Conservation (phyloP, 2,113 vertebrate species). For the Oceanodroma tethys region DNA sequence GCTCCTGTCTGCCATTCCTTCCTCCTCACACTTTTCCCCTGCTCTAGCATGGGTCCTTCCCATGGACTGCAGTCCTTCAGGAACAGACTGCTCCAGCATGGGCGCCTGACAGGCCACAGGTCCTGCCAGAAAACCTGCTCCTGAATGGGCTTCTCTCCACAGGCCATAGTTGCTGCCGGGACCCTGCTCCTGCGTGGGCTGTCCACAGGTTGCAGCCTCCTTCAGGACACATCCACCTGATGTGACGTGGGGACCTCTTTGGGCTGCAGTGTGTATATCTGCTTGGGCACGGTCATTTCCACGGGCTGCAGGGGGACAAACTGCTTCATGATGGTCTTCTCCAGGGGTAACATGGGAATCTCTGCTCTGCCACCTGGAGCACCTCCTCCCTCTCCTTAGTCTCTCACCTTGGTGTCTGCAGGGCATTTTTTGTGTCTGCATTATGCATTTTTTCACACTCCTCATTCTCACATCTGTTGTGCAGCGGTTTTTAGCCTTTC, state of each 20-base stretch:
- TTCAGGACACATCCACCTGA: not conserved
- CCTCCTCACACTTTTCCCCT: not conserved
- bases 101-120: not conserved
- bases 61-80: not conserved
- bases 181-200: accelerated
- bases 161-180: not conserved
- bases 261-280: not conserved
- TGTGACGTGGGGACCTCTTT: not conserved
- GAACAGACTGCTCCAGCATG: not conserved
- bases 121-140: not conserved
- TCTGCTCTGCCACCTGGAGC: no score
- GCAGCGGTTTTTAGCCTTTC: not conserved
- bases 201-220: not conserved
- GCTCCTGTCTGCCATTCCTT: not conserved
- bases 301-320: not conserved
- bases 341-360: not conserved
- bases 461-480: not conserved
- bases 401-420: not conserved
- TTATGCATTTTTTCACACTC: not conserved
- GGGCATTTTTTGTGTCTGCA: not conserved
- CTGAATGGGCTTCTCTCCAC: not conserved
- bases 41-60: not conserved
- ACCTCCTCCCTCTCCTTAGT: not conserved
- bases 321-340: not conserved
- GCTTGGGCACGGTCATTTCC: not conserved